phyloP scores from a whole-genome alignment of 2,113 vertebrate genomes.

The Hydrolagus affinis region DNA sequence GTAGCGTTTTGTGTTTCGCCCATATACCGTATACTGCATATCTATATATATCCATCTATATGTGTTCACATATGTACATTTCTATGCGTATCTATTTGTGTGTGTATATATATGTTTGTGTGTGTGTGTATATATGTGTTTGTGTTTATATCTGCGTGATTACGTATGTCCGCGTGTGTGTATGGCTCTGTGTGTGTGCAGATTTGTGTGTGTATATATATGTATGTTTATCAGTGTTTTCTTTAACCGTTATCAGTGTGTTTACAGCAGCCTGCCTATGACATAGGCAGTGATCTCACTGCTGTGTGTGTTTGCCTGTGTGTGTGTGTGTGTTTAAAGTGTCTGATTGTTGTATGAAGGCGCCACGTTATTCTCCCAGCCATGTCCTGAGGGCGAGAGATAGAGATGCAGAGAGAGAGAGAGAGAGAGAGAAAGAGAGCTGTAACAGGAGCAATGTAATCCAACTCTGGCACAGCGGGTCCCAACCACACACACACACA shows the following conservation, averaged over 20 bases:
- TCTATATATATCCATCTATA: not conserved
- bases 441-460: constrained; percentile 7
- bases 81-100: not conserved
- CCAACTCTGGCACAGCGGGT: constrained; percentile 5
- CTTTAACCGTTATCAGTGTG: not conserved
- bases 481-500: constrained; percentile 6
- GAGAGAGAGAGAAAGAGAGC: not conserved
- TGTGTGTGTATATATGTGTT: not conserved
- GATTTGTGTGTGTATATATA: not conserved
- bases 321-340: constrained; percentile 22
- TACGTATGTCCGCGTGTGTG: not conserved
- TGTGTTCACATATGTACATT: not conserved
- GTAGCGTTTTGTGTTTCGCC: too few relatives aligned
- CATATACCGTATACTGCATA: too few relatives aligned
- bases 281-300: too few relatives aligned
- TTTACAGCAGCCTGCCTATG: too few relatives aligned
- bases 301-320: not conserved
- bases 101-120: not conserved
- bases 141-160: not conserved
- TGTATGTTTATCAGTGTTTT: not conserved
- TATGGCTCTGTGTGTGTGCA: not conserved
- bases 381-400: too few relatives aligned
- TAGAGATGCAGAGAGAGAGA: not conserved
- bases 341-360: constrained; percentile 14
- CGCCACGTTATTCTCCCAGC: constrained; percentile 9